Base-by-base conservation (phyloP, 2,113 vertebrate species). In the Rhabdornis inornatus region DNA sequence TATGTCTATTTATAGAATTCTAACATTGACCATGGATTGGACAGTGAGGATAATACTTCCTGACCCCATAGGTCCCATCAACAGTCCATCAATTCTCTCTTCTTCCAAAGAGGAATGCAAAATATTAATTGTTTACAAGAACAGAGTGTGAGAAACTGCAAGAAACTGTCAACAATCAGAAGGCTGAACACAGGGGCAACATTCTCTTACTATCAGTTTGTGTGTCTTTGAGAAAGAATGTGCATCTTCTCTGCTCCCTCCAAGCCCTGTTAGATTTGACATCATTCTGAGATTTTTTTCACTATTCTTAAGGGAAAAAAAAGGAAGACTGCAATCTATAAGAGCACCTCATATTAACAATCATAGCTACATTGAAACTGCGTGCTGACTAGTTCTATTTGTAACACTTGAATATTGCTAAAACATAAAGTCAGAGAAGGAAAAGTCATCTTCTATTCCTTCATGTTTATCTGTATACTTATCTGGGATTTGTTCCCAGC, bases 161-260 rank as follows among this genome's bases (percentile, higher is more conserved):
- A n/a, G n/a, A n/a, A n/a, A n/a, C n/a, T n/a, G n/a, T n/a, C n/a
- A n/a, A n/a, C n/a, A n/a, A n/a, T n/a, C n/a, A n/a, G n/a, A n/a
- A n/a, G n/a, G n/a, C n/a, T n/a, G n/a, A n/a, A n/a, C n/a, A n/a
- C n/a, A n/a, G n/a, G n/a, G n/a, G n/a, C n/a, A n/a, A 40, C 39
- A 69, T 22, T 59, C 23, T 83, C 33, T 53, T 78, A 45, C 27
- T 66, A 44, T 50, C 6, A 55, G 39, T 64, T 64, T 10, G 3
- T 5, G 6, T 18, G 16, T 37, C 24, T 74, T 66, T 63, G 17
- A 57, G 35, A 91, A 61, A 82, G 68, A 65, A 20, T 2, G 0
- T 2, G 1, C 3, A 0, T 45, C 6, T n/a, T 52, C 64, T 57
- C 42, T 2, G 2, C 21, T 83, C 8, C 13, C 5, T 56, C 49